Percentiles rank a stretch among this genome's conserved stretches.
phyloP scores from a whole-genome alignment of 2,888 invertebrate genomes.

The Linnaemya vulpina region DNA sequence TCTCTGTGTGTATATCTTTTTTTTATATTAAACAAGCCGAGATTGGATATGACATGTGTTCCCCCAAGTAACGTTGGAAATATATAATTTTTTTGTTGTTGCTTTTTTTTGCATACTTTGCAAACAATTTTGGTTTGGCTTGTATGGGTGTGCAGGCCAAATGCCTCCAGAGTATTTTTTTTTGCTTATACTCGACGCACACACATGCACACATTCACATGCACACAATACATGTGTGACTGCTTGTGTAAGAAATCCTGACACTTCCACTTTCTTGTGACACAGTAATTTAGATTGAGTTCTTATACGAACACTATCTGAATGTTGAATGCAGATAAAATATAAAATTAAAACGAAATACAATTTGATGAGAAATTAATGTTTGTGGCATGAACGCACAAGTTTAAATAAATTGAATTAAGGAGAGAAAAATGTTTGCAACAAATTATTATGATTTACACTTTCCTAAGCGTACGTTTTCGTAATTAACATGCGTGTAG shows the following conservation, averaged over 20 bases:
- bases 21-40: constrained; percentile 30
- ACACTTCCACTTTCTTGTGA: constrained; percentile 55
- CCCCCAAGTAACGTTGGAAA: constrained; percentile 63
- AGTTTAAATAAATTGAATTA: constrained; percentile 7
- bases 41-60: constrained; percentile 67
- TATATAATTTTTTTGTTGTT: constrained; percentile 9
- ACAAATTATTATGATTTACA: background rate
- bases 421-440: background rate
- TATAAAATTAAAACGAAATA: constrained; percentile 23
- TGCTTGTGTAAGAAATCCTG: constrained; percentile 18
- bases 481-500: no score
- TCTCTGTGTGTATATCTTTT: constrained; percentile 15
- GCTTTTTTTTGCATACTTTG: constrained; percentile 25
- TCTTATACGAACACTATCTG: constrained; percentile 24
- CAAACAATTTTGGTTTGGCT: constrained; percentile 18
- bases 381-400: background rate
- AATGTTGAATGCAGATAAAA: constrained; percentile 34
- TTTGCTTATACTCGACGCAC: constrained; percentile 21
- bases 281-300: constrained; percentile 54
- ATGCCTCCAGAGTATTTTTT: constrained; percentile 57
- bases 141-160: constrained; percentile 9
- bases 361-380: constrained; percentile 6
- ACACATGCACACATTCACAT: no score
- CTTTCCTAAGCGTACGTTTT: no score
- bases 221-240: background rate